Percentiles rank a stretch among this genome's conserved stretches.
Conservation (phyloP, 2,797 vertebrate species). For the Propithecus deckenii region DNA sequence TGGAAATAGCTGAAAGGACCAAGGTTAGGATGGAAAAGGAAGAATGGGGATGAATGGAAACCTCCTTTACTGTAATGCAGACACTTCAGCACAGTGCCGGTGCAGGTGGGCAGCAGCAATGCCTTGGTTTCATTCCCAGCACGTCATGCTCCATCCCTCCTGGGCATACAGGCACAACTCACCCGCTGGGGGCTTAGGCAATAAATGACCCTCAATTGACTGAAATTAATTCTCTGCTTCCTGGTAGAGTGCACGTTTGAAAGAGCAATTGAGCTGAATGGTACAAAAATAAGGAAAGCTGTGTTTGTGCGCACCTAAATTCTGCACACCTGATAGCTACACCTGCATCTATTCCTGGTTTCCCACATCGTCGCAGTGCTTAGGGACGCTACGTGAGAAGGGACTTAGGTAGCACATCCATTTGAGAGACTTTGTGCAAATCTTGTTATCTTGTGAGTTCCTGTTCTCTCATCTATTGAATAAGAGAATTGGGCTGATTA, state of each 20-base stretch:
- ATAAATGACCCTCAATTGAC: neutral
- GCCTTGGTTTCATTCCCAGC: neutral
- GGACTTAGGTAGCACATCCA: neutral
- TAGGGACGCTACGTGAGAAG: neutral
- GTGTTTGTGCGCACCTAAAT: neutral
- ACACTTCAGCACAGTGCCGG: neutral
- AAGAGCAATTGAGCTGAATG: neutral
- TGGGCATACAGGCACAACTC: neutral
- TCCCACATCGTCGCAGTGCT: neutral
- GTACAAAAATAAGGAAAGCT: neutral
- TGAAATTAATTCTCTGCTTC: neutral
- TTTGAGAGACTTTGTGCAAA: neutral
- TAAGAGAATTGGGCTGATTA: neutral
- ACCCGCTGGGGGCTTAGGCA: neutral
- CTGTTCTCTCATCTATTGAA: neutral
- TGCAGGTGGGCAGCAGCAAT: neutral
- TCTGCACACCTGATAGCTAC: neutral
- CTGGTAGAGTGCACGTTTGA: neutral
- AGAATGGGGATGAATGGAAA: neutral
- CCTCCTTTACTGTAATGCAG: neutral
- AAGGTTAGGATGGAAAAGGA: neutral
- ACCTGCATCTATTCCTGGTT: neutral
- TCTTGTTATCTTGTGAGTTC: neutral
- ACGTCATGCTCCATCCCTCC: fast-evolving
- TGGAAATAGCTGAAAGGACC: neutral